Base-by-base conservation (phyloP, 64 coral and sea anemone species). In the Pocillopora verrucosa region DNA sequence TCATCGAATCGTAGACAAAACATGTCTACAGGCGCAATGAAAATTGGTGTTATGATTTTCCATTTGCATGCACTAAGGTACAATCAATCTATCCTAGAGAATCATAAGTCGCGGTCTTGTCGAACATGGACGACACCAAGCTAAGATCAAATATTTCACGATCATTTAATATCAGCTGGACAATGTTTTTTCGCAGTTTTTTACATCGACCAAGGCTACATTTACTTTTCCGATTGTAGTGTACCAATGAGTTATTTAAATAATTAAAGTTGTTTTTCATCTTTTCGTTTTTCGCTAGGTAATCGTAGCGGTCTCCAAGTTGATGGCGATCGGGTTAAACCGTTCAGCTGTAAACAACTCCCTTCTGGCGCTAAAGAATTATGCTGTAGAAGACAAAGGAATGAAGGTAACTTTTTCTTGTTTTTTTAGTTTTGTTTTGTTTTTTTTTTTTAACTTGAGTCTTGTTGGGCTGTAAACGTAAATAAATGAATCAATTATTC, bases 261-360 rank as follows among this genome's bases (percentile, higher is more conserved):
- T 16, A 38, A 15, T 30, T 30, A 30, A 30, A 30, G 30, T 10
- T 20, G 38, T 56, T 12, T 45, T 45, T 75, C 14, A 19, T 58
- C 12, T 77, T 77, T 10, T 20, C 19, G 1, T 20, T 17, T 51
- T 57, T 77, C 34, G 19, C 2, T 36, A 98, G 96, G 96, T 98
- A 9, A 93, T 98, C 13, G 96, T 98, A 24, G 96, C 96, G 74
- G 93, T 98, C 35, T 98, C 96, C 36, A 92, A 94, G 68, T 84
- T 98, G 25, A 98, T 98, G 78, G 89, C 94, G 10, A 85, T 79
- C 15, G 93, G 96, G 19, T 88, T 95, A 79, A 94, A 98, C 86
- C 75, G 96, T 45, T 36, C 90, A 9, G 91, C 96, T 59, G 93
- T 98, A 9, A 92, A 92, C 74, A 93, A 92, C 24, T 95, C 93